phyloP scores from a whole-genome alignment of 2,888 invertebrate genomes.

The Euproctis similis region DNA sequence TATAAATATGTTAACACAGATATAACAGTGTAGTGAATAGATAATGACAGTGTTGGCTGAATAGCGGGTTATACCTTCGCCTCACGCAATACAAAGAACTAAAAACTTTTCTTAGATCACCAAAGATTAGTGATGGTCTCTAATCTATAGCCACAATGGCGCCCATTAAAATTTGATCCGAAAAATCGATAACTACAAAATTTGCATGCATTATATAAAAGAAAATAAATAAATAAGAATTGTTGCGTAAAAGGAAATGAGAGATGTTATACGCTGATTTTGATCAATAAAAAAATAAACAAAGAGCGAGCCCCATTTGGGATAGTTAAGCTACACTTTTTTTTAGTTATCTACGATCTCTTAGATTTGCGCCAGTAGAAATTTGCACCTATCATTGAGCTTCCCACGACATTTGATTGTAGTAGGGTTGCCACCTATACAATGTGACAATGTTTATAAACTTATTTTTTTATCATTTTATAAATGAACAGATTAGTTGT shows the following conservation, averaged over 20 bases:
- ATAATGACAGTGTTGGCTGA: not conserved
- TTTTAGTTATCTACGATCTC: slow-evolving; percentile 41
- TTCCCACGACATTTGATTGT: slow-evolving; percentile 25
- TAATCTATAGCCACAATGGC: slow-evolving; percentile 13
- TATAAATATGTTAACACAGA: too few relatives aligned
- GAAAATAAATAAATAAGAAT: slow-evolving; percentile 24
- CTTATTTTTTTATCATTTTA: too few relatives aligned
- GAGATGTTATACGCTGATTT: slow-evolving; percentile 32
- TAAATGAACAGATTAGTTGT: too few relatives aligned
- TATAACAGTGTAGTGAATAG: too few relatives aligned
- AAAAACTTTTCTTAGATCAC: slow-evolving; percentile 9
- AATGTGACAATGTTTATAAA: too few relatives aligned
- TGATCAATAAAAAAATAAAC: slow-evolving; percentile 32
- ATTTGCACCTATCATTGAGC: slow-evolving; percentile 45
- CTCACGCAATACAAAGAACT: slow-evolving; percentile 6
- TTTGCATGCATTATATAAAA: slow-evolving; percentile 30
- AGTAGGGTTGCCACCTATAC: too few relatives aligned
- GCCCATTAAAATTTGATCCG: slow-evolving; percentile 19
- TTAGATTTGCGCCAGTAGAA: slow-evolving; percentile 39
- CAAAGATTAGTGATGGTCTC: slow-evolving; percentile 7
- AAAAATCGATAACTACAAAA: slow-evolving; percentile 18
- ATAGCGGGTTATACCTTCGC: slow-evolving; percentile 1
- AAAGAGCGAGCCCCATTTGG: slow-evolving; percentile 27
- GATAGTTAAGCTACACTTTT: slow-evolving; percentile 32
- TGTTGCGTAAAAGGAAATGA: slow-evolving; percentile 33